Evolutionary conservation across 2,888 invertebrate genomes (phyloP), one percentile per base, ranked within the genome.

Genomic region (Drosophila lacicola): DNA sequence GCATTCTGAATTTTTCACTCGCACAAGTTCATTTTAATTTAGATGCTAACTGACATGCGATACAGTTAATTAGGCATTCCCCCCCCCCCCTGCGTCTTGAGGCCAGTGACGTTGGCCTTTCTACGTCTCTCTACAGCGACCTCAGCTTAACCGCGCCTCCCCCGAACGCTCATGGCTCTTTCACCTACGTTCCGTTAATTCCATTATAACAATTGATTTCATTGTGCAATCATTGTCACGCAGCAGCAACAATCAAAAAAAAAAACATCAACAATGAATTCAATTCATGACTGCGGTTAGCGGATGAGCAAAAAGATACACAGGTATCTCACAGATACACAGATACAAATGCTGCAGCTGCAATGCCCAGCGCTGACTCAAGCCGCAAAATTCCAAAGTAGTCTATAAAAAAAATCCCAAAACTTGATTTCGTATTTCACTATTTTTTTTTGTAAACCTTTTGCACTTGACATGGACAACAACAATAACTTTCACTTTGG

Each of bases 121-220:
- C 58, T 37, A 36, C 42, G 17, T 14, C 25, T 34, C 13, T 34
- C 8, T 13, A 14, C 4, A n/a, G 47, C 53, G 44, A 49, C 68
- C 36, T 54, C 58, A 67, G 42, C 36, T 56, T 21, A 11, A 14
- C 36, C 17, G 11, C 14, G 19, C 29, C 65, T 37, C 37, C 73
- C 68, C 54, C 64, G 53, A 19, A 41, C 13, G 41, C 37, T 72
- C 75, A 72, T 44, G 77, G 73, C 68, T 63, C 47, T 72, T 77
- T 69, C 62, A 76, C 64, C 66, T 71, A 78, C 72, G 74, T 69
- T 76, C 72, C 82, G 81, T 81, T 86, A 88, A 86, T 86, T 81
- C 74, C 87, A 86, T 86, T 86, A 86, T 81, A 86, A 81, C 88
- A 86, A 88, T 86, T 86, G 88, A 88, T 85, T 85, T 72, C 75